Conservation (phyloP, 2,797 vertebrate species). For the Squalus acanthias region DNA sequence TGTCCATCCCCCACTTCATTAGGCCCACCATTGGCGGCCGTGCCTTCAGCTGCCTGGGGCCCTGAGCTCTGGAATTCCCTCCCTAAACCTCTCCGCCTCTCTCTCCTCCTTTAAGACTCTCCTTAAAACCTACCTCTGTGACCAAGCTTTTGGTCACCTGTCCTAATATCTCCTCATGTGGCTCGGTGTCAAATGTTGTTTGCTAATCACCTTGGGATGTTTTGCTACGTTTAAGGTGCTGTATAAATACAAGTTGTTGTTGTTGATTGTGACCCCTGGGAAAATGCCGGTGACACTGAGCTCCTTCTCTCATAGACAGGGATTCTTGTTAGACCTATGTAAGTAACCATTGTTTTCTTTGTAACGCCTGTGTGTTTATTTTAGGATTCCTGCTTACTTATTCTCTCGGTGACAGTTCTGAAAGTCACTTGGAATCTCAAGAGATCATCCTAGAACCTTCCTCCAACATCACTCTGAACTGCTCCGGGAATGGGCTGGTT, state of each 20-base stretch:
- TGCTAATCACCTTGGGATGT: too few relatives aligned
- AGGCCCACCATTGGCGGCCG: too few relatives aligned
- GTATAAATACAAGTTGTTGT: not conserved
- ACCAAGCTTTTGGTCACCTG: too few relatives aligned
- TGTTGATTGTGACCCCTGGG: too few relatives aligned
- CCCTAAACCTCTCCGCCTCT: too few relatives aligned
- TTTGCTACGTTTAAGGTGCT: not conserved
- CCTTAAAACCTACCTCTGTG: too few relatives aligned
- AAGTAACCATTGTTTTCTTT: not conserved
- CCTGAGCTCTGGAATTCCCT: too few relatives aligned
- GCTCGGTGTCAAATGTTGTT: too few relatives aligned
- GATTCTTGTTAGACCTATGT: not conserved
- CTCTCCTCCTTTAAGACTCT: too few relatives aligned
- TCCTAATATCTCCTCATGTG: too few relatives aligned
- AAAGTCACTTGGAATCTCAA: not conserved
- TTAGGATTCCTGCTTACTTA: not conserved
- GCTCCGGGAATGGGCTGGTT: slow-evolving; percentile 56
- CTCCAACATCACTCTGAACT: slow-evolving; percentile 66
- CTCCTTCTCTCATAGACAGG: not conserved
- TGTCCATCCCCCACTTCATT: too few relatives aligned
- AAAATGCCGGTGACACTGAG: not conserved
- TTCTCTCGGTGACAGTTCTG: not conserved
- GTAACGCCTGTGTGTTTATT: not conserved
- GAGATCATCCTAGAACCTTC: slow-evolving; percentile 65
- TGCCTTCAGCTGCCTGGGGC: too few relatives aligned